Evolutionary conservation across 2,797 vertebrate genomes (phyloP), one percentile per base, ranked within the genome.

Genomic region (Echiichthys vipera): DNA sequence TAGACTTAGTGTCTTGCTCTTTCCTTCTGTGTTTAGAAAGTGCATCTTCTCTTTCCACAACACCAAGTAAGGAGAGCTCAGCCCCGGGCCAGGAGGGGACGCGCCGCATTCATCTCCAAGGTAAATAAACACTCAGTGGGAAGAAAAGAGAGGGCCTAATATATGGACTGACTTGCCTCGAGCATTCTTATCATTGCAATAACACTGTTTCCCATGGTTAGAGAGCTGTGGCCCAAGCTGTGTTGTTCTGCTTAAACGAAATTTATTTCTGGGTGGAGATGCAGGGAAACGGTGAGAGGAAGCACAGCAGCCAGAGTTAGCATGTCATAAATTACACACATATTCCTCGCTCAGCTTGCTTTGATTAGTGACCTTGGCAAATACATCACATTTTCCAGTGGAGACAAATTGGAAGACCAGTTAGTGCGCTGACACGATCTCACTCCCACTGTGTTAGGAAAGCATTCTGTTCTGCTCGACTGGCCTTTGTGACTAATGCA

Each of bases 321-420:
- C 88, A 84, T 86, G 84, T 90, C 88, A 81, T 89, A 87, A 91
- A 91, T 91, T 86, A 89, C 81, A 84, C 81, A 82, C 74, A 71
- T 68, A 74, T 80, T 84, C 81, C 65, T 85, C 25, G 30, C 74
- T 88, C 82, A 72, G 81, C 86, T 85, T 84, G 85, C 79, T 90
- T 88, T 88, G 87, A 92, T 93, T 89, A 88, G 82, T 55, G n/a
- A 54, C 63, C 53, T 61, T 40, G 64, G 84, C 79, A 57, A 84
- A 87, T 74, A 61, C 30, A 55, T 80, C 74, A 32, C 46, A 75
- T 75, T 88, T 86, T 81, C 82, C 80, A 79, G 74, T 12, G 9
- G 78, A 74, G 77, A 79, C 46, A 72, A 80, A 84, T 81, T 82
- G 51, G 62, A 62, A 40, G 75, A 81, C 29, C 67, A 54, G 70